These are phyloP conservation scores for Alloplasta piceator DNA, from an alignment of 2,888 invertebrate species.

Conservation along the genomic window DNA sequence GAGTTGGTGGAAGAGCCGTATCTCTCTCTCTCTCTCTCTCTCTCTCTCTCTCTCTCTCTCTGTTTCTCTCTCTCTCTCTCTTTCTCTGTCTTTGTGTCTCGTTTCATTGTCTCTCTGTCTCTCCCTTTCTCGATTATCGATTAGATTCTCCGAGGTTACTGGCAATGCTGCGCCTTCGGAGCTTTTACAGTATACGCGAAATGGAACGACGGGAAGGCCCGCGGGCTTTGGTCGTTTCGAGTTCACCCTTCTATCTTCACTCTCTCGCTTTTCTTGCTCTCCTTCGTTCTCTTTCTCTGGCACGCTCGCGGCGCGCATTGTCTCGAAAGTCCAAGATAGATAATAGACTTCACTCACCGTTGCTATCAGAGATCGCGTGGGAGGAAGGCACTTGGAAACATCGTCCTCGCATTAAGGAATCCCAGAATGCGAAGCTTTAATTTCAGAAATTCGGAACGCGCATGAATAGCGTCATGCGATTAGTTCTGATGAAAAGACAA, in stretches of 20 bases:
- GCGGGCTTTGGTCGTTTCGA: constrained; percentile 62
- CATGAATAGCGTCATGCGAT: neutral
- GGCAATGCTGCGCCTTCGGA: constrained; percentile 48
- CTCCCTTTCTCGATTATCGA: constrained; percentile 55
- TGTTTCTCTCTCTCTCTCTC: constrained; percentile 37
- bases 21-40: constrained; percentile 42
- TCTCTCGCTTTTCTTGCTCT: no score
- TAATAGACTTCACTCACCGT: constrained; percentile 59
- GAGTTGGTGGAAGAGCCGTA: constrained; percentile 34
- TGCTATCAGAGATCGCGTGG: constrained; percentile 47
- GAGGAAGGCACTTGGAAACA: constrained; percentile 39
- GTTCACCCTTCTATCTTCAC: constrained; percentile 43
- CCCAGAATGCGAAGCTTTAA: neutral
- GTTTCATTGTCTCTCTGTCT: constrained; percentile 35
- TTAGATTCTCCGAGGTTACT: constrained; percentile 60
- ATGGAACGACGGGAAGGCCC: constrained; percentile 63
- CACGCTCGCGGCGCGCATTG: constrained; percentile 54
- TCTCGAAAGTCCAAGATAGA: constrained; percentile 60
- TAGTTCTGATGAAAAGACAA: neutral
- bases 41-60: constrained; percentile 28
- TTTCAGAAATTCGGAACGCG: neutral
- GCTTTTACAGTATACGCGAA: constrained; percentile 53
- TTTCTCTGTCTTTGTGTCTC: constrained; percentile 40
- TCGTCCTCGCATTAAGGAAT: constrained; percentile 20
- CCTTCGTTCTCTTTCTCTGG: constrained; percentile 29